Percentiles rank a stretch among this genome's conserved stretches.
These are phyloP conservation scores for Sebastes taczanowskii DNA, from an alignment of 2,797 vertebrate genomes.

Conservation along the genomic window DNA sequence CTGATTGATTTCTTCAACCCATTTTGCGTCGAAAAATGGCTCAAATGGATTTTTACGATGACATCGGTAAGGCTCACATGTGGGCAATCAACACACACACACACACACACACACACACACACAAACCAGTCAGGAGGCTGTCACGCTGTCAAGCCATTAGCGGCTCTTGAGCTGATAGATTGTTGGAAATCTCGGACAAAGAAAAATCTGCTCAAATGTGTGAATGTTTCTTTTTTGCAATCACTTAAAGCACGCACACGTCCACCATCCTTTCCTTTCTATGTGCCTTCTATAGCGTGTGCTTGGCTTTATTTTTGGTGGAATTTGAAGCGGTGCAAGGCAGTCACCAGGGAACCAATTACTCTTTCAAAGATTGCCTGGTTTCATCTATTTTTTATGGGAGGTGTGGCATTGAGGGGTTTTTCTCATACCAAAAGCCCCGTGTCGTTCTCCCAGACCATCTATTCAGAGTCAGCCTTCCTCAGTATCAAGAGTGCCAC, in stretches of 20 bases:
- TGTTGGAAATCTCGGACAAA: constrained; percentile 26
- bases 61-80: constrained; percentile 12
- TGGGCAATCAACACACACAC: neutral
- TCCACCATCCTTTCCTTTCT: neutral
- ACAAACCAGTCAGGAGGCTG: neutral
- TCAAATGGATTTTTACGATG: constrained; percentile 52
- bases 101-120: neutral
- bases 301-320: constrained; percentile 35
- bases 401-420: constrained; percentile 44
- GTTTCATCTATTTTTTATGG: constrained; percentile 78
- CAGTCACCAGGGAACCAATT: constrained; percentile 78
- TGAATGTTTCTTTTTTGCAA: constrained; percentile 14
- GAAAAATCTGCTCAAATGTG: constrained; percentile 22
- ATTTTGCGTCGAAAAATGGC: constrained; percentile 57
- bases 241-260: neutral
- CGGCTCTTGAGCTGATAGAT: constrained; percentile 21
- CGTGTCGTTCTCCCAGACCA: constrained; percentile 9
- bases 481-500: constrained; percentile 20
- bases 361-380: constrained; percentile 67
- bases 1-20: constrained; percentile 66
- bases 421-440: constrained; percentile 9
- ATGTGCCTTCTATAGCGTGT: neutral
- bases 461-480: constrained; percentile 27
- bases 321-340: constrained; percentile 48
- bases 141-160: constrained; percentile 30